Base-by-base conservation (phyloP, 2,888 invertebrate species). In the Bellardia pandia region DNA sequence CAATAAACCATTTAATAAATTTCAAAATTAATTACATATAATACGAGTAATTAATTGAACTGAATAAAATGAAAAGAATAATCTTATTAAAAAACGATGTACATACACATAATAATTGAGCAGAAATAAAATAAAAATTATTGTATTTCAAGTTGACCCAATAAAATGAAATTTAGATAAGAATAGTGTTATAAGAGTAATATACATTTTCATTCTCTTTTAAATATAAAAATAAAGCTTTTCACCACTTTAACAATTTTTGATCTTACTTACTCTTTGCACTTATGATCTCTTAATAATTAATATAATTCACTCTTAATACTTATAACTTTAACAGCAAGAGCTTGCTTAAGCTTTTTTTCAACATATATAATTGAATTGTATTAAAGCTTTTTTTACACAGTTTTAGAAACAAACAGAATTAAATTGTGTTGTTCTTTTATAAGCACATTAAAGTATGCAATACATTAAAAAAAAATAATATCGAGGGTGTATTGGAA, bases 381-480 rank as follows among this genome's bases (percentile, higher is more conserved):
- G 6, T 30, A 1, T 37, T 40, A 45, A 42, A 66, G 45, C 42
- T 66, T 42, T 66, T 64, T 9, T 64, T 9, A 45, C 56, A 56
- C 23, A 56, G 23, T 56, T 56, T 23, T 6, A 8, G 23, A 13
- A 56, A 11, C 9, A 56, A 23, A 56, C 23, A 23, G 2, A 16
- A 23, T 2, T 6, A 23, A 0, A 23, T 56, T 58, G 64, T 42
- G 14, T 9, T 33, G 3, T 9, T 33, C 11, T 37, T 33, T 13
- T 11, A 2, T 2, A 30, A 16, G 40, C 69, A 3, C 16, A 3
- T 13, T 58, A 69, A 48, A 37, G 58, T 78, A 78, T 78, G 78
- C 78, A 48, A 37, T 13, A 23, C 5, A 11, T 3, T 37, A 11
- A 9, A 40, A 14, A 9, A 23, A 11, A 37, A 77, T 37, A 14